Evolutionary conservation across 2,113 vertebrate species (phyloP).

Genomic region (Mus spicilegus): DNA sequence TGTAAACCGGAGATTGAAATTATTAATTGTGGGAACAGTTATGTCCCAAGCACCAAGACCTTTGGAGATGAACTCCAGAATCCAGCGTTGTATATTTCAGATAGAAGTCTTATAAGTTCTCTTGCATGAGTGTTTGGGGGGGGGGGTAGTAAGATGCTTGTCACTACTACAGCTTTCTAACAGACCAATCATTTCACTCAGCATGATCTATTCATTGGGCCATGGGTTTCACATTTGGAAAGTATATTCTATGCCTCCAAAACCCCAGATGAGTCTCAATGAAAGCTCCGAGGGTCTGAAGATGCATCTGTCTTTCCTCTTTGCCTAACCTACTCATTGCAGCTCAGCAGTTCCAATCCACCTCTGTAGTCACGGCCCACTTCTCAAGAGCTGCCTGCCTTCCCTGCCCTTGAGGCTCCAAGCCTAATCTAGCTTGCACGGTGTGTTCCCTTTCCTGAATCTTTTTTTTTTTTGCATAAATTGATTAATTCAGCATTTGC

Average conservation of each 20-base stretch:
- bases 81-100: neutral
- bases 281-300: slow-evolving; percentile 62
- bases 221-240: neutral
- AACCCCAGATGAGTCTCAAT: slow-evolving; percentile 61
- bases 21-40: neutral
- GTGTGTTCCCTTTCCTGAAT: neutral
- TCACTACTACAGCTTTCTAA: neutral
- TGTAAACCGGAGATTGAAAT: neutral
- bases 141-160: neutral
- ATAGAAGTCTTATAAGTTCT: neutral
- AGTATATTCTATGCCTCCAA: slow-evolving; percentile 74
- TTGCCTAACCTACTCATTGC: neutral
- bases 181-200: neutral
- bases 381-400: neutral
- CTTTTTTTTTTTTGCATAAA: slow-evolving; percentile 60
- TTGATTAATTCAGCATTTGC: slow-evolving; percentile 18
- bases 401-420: slow-evolving; percentile 34
- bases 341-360: neutral
- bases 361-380: neutral
- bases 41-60: neutral
- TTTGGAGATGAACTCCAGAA: neutral
- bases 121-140: neutral
- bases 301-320: slow-evolving; percentile 54
- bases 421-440: slow-evolving; percentile 8
- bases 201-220: neutral